These are phyloP conservation scores for Cyclophora albipunctata DNA, from an alignment of 2,888 invertebrate genomes.

Conservation along the genomic window DNA sequence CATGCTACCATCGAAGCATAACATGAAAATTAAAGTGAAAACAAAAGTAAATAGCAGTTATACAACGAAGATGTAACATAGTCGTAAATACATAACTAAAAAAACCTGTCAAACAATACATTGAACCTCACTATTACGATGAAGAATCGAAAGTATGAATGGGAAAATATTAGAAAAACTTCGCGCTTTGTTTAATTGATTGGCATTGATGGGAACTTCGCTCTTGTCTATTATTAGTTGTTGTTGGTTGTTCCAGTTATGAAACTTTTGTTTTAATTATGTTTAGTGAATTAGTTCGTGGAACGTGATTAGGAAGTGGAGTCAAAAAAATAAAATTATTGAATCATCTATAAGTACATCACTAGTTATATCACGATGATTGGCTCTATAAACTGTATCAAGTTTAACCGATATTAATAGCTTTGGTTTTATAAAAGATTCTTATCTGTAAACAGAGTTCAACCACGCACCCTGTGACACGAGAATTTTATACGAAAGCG, in stretches of 20 bases:
- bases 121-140: constrained; percentile 27
- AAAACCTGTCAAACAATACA: constrained; percentile 16
- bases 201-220: constrained; percentile 2
- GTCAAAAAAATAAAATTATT: no score
- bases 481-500: no score
- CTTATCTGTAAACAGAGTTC: no score
- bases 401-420: no score
- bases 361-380: no score
- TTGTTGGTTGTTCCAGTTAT: neutral
- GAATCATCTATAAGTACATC: no score
- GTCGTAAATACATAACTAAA: constrained; percentile 21
- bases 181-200: constrained; percentile 27
- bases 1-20: no score
- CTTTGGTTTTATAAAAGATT: no score
- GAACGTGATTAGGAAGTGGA: no score
- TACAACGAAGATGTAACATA: constrained; percentile 1
- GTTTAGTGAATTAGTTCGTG: no score
- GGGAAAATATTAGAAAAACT: constrained; percentile 35
- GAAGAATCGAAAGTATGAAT: constrained; percentile 43
- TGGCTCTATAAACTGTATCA: no score
- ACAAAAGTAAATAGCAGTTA: constrained; percentile 21
- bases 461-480: no score
- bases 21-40: constrained; percentile 23
- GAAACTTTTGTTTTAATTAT: neutral
- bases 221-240: constrained; percentile 1